Evolutionary conservation across 2,888 invertebrate species (phyloP).

Genomic region (Panzeria rudis): DNA sequence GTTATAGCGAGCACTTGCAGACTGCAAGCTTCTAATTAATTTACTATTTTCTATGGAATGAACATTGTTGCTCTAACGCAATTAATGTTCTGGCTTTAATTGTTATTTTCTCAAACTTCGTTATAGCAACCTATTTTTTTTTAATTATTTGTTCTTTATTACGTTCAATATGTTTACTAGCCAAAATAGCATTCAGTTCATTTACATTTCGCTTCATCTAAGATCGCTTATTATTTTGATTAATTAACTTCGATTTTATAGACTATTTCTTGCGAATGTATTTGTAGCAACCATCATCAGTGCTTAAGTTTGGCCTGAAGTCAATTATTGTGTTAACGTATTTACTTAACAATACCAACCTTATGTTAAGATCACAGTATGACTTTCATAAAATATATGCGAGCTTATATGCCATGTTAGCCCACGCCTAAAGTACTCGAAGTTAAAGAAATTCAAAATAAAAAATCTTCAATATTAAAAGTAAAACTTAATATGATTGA

Average conservation of each 20-base stretch:
- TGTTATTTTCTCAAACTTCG: too few relatives aligned
- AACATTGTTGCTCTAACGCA: too few relatives aligned
- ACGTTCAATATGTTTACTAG: background rate
- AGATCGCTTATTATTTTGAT: constrained; percentile 81
- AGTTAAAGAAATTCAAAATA: constrained; percentile 11
- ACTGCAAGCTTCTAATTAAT: too few relatives aligned
- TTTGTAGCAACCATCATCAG: constrained; percentile 73
- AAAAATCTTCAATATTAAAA: constrained; percentile 42
- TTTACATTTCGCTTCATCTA: constrained; percentile 31
- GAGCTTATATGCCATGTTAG: background rate
- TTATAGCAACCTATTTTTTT: background rate
- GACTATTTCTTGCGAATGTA: constrained; percentile 74
- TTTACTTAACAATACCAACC: constrained; percentile 53
- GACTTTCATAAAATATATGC: background rate
- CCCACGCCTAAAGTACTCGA: constrained; percentile 52
- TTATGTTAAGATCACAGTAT: constrained; percentile 39
- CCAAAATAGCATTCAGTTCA: constrained; percentile 8
- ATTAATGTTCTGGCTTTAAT: too few relatives aligned
- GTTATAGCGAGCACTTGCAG: too few relatives aligned
- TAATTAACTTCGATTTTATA: constrained; percentile 81
- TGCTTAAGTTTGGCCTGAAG: constrained; percentile 39
- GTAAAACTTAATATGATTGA: constrained; percentile 78
- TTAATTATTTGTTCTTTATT: background rate
- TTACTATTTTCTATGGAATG: too few relatives aligned
- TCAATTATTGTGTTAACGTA: constrained; percentile 44